A percentile compares a stretch with the other conserved stretches of the same genome.
phyloP scores from a whole-genome alignment of 2,113 vertebrate genomes.

The Notothenia coriiceps region DNA sequence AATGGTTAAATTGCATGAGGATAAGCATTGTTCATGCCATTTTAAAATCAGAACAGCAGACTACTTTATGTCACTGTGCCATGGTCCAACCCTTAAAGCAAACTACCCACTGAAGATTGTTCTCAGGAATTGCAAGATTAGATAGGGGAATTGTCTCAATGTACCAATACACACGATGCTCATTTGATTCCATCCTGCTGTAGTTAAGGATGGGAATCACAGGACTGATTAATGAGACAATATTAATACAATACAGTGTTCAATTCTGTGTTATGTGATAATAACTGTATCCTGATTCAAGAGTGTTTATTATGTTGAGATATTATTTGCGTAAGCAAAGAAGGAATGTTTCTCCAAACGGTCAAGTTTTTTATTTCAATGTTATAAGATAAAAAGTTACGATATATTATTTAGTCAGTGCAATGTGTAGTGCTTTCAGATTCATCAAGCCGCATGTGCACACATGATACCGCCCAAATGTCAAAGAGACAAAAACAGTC shows the following conservation, averaged over 20 bases:
- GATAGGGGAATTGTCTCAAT: constrained; percentile 8
- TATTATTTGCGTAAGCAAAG: not conserved
- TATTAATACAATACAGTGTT: not conserved
- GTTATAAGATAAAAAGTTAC: no score
- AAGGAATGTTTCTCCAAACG: not conserved
- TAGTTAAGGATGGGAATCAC: not conserved
- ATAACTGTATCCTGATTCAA: not conserved
- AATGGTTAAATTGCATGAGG: not conserved
- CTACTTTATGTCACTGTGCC: not conserved
- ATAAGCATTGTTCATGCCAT: not conserved
- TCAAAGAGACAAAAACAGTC: no score
- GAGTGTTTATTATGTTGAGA: not conserved
- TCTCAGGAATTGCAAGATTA: not conserved
- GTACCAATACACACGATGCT: constrained; percentile 3
- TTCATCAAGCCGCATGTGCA: not conserved
- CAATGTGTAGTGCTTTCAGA: not conserved
- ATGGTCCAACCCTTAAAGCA: constrained; percentile 3
- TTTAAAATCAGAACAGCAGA: not conserved
- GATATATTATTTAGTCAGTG: not conserved
- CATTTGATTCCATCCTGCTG: not conserved
- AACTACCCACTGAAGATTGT: not conserved
- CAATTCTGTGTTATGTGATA: not conserved
- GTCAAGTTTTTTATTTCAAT: no score
- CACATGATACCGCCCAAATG: no score
- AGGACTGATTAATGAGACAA: not conserved